Evolutionary conservation across 2,113 vertebrate species (phyloP), one percentile per base, ranked within the genome.

Genomic region (Austrofundulus limnaeus): DNA sequence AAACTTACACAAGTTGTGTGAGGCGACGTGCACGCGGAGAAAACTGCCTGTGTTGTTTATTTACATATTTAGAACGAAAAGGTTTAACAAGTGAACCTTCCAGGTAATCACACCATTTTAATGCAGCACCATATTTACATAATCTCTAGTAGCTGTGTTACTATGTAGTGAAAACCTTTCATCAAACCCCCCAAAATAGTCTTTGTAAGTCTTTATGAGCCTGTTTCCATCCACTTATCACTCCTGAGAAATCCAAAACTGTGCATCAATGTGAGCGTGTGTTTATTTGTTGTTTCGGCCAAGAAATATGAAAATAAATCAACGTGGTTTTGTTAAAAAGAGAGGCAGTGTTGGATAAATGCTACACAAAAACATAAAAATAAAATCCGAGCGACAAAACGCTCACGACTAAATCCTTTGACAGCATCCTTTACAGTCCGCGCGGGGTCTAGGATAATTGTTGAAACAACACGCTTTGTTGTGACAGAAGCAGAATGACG

Each of bases 401-500:
- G 39, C 55, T 61, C 34, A 28, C 31, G 2, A 34, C 67, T 10
- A 13, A 67, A 70, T 2, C 13, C 12, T 66, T 61, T 54, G 23
- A 43, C 54, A 63, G 62, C 73, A 13, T 4, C 54, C 21, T 57
- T 7, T 17, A 21, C 43, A 13, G 56, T 3, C 39, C 42, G 17
- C 1, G 13, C 24, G 42, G 60, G 20, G 70, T 11, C 65, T 61
- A 41, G 73, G 75, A 62, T 57, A 48, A 73, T 81, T 87, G 85
- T 82, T 73, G 4, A 15, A 55, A 37, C 0, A 42, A 43, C 3
- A 12, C 13, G 15, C n/a, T 77, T 72, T 83, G 80, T 81, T 59
- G 57, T 20, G 38, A 43, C 41, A 45, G 46, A 34, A 34, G 47
- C 15, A 70, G 61, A 83, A 70, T 73, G 70, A 60, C 62, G 9